These are phyloP conservation scores for Drosophila recens DNA, from an alignment of 2,888 invertebrate genomes.

Conservation along the genomic window DNA sequence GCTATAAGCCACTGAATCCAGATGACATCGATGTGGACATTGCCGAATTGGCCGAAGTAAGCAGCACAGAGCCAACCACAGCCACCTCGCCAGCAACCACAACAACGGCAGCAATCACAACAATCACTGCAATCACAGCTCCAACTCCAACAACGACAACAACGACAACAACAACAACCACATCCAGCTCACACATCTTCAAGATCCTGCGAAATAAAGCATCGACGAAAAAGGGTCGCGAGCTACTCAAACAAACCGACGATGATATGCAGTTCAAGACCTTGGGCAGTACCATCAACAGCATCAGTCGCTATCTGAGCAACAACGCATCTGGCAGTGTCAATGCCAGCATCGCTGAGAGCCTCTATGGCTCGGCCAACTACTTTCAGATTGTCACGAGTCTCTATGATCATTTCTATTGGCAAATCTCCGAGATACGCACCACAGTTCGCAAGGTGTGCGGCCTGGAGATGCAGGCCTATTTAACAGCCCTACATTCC, in stretches of 20 bases:
- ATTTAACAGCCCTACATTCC: slow-evolving; percentile 87
- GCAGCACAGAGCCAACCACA: slow-evolving; percentile 34
- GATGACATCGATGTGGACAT: slow-evolving; percentile 68
- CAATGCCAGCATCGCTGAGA: slow-evolving; percentile 57
- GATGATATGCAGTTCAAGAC: slow-evolving; percentile 78
- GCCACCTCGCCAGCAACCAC: slow-evolving; percentile 39
- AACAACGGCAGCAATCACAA: slow-evolving; percentile 10
- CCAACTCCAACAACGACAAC: slow-evolving; percentile 18
- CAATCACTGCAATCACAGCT: slow-evolving; percentile 10
- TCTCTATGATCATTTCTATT: slow-evolving; percentile 84
- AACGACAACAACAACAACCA: slow-evolving; percentile 24
- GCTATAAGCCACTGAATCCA: slow-evolving; percentile 59
- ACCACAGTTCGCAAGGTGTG: slow-evolving; percentile 87
- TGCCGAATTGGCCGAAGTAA: slow-evolving; percentile 42
- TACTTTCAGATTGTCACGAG: slow-evolving; percentile 83
- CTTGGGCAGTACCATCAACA: slow-evolving; percentile 81
- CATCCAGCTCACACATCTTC: slow-evolving; percentile 79
- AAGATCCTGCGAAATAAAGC: slow-evolving; percentile 82
- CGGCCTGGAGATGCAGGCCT: slow-evolving; percentile 86
- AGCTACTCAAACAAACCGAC: slow-evolving; percentile 78
- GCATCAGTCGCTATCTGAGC: slow-evolving; percentile 80
- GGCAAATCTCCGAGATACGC: slow-evolving; percentile 83
- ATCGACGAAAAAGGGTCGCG: slow-evolving; percentile 75
- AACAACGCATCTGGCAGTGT: slow-evolving; percentile 47
- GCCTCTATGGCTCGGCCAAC: slow-evolving; percentile 74